Percentiles rank a stretch among this genome's conserved stretches.
phyloP scores from a whole-genome alignment of 1,140 invertebrate genomes.

The Macrotrachela quadricornifera region DNA sequence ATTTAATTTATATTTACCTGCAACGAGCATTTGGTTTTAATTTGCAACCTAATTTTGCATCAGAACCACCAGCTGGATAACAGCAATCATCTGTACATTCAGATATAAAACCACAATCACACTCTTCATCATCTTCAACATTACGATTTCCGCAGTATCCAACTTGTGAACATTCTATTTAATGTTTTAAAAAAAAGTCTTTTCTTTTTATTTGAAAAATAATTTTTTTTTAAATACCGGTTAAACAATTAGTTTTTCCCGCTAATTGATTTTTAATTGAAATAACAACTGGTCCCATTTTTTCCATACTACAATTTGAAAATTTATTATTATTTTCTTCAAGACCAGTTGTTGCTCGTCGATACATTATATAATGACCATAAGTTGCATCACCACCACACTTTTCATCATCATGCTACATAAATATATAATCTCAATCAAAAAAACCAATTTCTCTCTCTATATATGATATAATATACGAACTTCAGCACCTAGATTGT shows the following conservation, averaged over 20 bases:
- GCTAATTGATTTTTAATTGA: constrained; percentile 36
- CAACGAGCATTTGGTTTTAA: constrained; percentile 59
- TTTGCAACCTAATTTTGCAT: constrained; percentile 36
- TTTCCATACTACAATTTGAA: constrained; percentile 48
- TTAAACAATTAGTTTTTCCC: background rate
- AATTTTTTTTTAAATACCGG: background rate
- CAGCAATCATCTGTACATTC: constrained; percentile 76
- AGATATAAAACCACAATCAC: constrained; percentile 83
- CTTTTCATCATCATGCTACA: constrained; percentile 75
- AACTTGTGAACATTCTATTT: constrained; percentile 37
- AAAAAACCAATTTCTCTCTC: background rate
- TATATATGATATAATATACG: constrained; percentile 21
- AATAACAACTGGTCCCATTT: constrained; percentile 51
- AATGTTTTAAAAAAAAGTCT: constrained; percentile 48
- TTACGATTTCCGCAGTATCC: constrained; percentile 98
- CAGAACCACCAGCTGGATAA: constrained; percentile 31
- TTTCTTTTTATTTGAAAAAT: constrained; percentile 63
- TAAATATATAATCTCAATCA: too few relatives aligned
- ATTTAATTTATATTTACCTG: constrained; percentile 38
- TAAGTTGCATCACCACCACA: constrained; percentile 38
- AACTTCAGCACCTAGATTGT: constrained; percentile 83
- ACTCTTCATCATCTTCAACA: constrained; percentile 86
- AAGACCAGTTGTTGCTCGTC: constrained; percentile 29
- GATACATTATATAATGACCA: constrained; percentile 58
- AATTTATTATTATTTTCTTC: constrained; percentile 25